phyloP scores from a whole-genome alignment of 2,797 vertebrate genomes.

The Peromyscus aztecus region DNA sequence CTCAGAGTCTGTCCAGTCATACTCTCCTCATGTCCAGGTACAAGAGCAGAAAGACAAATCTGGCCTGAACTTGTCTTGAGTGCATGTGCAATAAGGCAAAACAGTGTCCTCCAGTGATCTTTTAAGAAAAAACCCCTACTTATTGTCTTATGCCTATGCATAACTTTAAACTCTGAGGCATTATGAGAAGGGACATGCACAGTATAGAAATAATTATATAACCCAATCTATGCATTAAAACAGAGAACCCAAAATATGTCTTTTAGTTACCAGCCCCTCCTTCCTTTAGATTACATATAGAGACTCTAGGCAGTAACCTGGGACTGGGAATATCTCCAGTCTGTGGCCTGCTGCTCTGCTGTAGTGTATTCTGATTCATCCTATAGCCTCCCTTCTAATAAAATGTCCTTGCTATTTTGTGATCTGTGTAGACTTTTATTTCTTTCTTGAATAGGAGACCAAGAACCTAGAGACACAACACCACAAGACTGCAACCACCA shows the following conservation, averaged over 20 bases:
- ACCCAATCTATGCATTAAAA: neutral
- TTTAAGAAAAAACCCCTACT: neutral
- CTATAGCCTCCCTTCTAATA: neutral
- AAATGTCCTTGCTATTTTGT: neutral
- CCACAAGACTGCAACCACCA: neutral
- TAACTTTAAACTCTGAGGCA: neutral
- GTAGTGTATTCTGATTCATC: too few relatives aligned
- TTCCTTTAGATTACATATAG: neutral
- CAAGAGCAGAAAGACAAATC: neutral
- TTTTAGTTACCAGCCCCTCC: neutral
- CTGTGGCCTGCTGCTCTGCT: neutral
- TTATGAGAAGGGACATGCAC: neutral
- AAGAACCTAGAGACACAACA: neutral
- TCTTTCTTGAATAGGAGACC: neutral
- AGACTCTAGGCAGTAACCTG: neutral
- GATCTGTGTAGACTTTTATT: neutral
- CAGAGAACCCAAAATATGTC: neutral
- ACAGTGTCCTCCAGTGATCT: neutral
- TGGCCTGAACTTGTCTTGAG: neutral
- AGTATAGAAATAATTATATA: neutral
- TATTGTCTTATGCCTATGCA: neutral
- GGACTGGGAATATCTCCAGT: neutral
- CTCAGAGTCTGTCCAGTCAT: neutral
- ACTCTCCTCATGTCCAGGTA: neutral
- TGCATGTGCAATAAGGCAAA: neutral